These are phyloP conservation scores for Hapalemur alaotrensis DNA, from an alignment of 2,797 vertebrate species.

Conservation along the genomic window DNA sequence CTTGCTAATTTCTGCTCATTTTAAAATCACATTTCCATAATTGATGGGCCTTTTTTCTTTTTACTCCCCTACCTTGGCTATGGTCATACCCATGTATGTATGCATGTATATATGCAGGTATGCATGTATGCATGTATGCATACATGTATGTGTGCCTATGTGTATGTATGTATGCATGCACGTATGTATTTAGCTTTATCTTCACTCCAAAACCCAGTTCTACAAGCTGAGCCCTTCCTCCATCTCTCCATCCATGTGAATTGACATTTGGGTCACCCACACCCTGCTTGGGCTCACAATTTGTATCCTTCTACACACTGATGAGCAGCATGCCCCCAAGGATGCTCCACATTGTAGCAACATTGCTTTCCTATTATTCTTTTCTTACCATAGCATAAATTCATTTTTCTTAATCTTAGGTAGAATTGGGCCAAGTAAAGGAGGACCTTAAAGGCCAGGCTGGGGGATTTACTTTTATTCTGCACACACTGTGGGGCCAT, in stretches of 20 bases:
- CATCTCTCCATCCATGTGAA: neutral
- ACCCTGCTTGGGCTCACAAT: fast-evolving
- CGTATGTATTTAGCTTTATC: neutral
- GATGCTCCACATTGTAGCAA: fast-evolving
- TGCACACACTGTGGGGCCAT: too few species aligned
- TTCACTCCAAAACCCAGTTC: neutral
- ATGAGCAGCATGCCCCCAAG: fast-evolving
- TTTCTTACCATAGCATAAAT: neutral
- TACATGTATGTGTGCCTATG: too few species aligned
- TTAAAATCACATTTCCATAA: neutral
- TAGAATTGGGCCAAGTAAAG: neutral
- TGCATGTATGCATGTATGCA: too few species aligned
- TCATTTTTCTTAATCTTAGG: neutral
- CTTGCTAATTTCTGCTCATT: neutral
- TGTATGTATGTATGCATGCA: too few species aligned
- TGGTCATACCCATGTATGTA: neutral
- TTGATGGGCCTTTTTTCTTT: neutral
- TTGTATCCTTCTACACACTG: neutral
- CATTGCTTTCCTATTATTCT: neutral
- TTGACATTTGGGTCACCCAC: neutral
- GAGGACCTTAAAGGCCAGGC: neutral
- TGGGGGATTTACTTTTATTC: neutral
- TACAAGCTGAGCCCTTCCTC: neutral
- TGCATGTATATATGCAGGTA: too few species aligned
- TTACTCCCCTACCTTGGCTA: neutral